These are phyloP conservation scores for Temnothorax unifasciatus DNA, from an alignment of 2,888 invertebrate species.

Conservation along the genomic window DNA sequence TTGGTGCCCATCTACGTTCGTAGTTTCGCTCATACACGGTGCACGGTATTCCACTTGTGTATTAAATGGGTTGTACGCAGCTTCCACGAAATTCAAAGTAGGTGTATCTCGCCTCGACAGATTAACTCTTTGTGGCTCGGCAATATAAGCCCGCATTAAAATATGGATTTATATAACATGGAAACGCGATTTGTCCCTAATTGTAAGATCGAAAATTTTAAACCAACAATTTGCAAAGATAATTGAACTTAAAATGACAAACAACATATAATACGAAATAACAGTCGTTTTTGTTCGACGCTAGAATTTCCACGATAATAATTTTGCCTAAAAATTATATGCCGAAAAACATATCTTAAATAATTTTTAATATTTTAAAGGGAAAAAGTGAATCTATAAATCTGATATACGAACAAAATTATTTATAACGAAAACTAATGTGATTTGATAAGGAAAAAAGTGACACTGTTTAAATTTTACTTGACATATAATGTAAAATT, in stretches of 20 bases:
- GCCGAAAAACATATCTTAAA: background rate
- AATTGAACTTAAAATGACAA: background rate
- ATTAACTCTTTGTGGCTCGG: slow-evolving; percentile 42
- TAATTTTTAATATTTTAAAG: background rate
- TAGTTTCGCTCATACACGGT: slow-evolving; percentile 46
- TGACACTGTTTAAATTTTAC: background rate
- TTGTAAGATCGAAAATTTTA: slow-evolving; percentile 21
- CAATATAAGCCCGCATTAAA: slow-evolving; percentile 20
- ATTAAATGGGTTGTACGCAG: slow-evolving; percentile 56
- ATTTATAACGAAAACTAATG: background rate
- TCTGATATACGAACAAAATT: background rate
- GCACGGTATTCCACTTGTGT: slow-evolving; percentile 45
- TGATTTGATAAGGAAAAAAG: background rate
- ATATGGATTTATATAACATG: background rate
- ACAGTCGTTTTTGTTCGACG: no score
- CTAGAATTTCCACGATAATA: background rate
- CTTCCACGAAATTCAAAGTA: slow-evolving; percentile 51
- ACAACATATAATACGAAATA: no score
- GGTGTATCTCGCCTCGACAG: slow-evolving; percentile 38
- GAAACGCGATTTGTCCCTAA: background rate
- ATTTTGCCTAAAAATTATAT: background rate
- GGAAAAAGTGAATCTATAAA: background rate
- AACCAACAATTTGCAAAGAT: background rate
- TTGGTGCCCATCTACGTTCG: slow-evolving; percentile 60
- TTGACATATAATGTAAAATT: background rate